Evolutionary conservation across 2,797 vertebrate genomes (phyloP), one percentile per base, ranked within the genome.

Genomic region (Triplophysa yarkandensis): DNA sequence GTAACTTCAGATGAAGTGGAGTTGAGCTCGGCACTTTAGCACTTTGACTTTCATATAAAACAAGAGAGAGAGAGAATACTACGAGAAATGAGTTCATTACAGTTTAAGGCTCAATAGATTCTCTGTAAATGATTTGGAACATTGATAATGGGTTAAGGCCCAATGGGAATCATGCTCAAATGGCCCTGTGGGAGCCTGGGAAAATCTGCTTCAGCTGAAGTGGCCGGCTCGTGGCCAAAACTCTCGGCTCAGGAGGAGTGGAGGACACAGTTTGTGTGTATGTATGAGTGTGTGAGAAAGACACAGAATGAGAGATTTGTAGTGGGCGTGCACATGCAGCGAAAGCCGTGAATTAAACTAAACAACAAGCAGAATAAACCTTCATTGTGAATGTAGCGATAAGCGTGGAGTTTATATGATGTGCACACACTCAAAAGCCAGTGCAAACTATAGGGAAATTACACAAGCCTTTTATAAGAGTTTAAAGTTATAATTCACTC

Each of bases 111-210:
- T 89, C 90, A 90, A 92, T 90, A 91, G 87, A 90, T 90, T 90
- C 83, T 88, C 89, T 91, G 86, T 91, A 91, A 91, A 90, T 91
- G 88, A 92, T 92, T 91, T 92, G 90, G 88, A 92, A 91, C 89
- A 89, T 87, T 91, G 88, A 90, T 91, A 91, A 92, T 91, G 89
- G 89, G 82, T 86, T 88, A 88, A 87, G 84, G 86, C 86, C 90
- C 89, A 91, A 88, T 91, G 90, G 90, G 89, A 90, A 87, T 91
- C 87, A 85, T 88, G 88, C 85, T 91, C 87, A 92, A 92, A 91
- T 86, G 89, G 90, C 89, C 91, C 90, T 89, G 83, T 77, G 91
- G 89, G 91, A 92, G 89, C 88, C 90, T 90, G 89, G 89, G 90
- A 92, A 91, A 91, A 89, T 92, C 81, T 83, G 87, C 83, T 85